Conservation (phyloP, 1,140 invertebrate species). For the Kradibia gibbosae region DNA sequence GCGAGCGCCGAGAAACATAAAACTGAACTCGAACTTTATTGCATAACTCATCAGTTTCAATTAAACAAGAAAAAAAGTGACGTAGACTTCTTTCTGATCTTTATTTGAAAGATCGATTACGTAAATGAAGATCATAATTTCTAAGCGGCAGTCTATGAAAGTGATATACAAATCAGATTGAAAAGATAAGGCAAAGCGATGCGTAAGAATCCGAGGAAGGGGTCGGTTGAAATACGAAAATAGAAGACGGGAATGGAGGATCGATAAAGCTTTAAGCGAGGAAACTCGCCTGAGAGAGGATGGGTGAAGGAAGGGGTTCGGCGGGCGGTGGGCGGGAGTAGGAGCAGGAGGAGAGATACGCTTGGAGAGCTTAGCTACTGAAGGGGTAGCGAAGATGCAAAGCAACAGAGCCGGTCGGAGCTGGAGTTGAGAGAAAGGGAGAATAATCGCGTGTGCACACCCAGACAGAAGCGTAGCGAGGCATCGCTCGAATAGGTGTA, state of each 20-base stretch:
- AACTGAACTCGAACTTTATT: neutral
- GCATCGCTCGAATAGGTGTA: neutral
- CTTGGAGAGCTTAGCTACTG: too few species aligned
- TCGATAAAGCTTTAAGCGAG: slow-evolving; percentile 12
- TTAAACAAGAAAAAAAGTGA: slow-evolving; percentile 21
- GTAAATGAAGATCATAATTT: slow-evolving; percentile 7
- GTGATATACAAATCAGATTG: neutral
- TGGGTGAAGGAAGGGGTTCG: neutral
- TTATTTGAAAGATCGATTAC: neutral
- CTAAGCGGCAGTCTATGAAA: neutral
- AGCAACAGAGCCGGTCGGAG: neutral
- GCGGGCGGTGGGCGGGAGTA: neutral
- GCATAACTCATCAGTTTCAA: slow-evolving; percentile 21
- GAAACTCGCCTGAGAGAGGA: slow-evolving; percentile 19
- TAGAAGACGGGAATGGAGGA: neutral
- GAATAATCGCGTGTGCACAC: neutral
- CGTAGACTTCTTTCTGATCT: neutral
- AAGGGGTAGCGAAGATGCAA: neutral
- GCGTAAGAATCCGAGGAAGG: neutral
- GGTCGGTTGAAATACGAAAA: neutral
- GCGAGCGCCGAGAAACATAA: neutral
- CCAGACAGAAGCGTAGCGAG: too few species aligned
- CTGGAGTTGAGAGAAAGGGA: neutral
- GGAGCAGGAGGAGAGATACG: neutral
- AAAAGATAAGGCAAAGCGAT: neutral